Percentiles rank a stretch among this genome's conserved stretches.
These are phyloP conservation scores for Ceuthmochares aereus DNA, from an alignment of 2,113 vertebrate species.

Conservation along the genomic window DNA sequence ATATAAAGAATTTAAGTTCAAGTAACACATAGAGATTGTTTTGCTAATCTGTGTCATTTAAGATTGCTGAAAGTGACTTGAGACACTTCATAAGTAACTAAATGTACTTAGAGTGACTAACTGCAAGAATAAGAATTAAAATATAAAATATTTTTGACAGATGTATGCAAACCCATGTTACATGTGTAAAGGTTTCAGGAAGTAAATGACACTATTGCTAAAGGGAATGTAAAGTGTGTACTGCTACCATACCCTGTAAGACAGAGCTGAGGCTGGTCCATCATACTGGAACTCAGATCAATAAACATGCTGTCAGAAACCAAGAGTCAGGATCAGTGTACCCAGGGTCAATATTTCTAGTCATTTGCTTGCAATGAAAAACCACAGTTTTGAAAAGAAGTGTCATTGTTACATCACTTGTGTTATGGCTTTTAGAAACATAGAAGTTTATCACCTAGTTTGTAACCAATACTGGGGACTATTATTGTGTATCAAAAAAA, in stretches of 20 bases:
- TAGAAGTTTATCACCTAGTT: neutral
- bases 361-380: neutral
- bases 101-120: neutral
- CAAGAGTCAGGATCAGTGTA: neutral
- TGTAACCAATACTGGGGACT: neutral
- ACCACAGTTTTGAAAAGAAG: neutral
- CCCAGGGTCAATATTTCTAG: neutral
- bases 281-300: neutral
- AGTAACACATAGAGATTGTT: neutral
- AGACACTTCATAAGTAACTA: neutral
- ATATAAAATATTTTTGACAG: neutral
- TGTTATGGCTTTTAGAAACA: neutral
- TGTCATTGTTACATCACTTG: neutral
- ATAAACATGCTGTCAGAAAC: neutral
- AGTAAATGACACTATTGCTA: neutral
- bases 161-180: neutral
- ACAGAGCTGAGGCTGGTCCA: neutral
- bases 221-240: neutral
- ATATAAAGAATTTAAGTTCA: constrained; percentile 4
- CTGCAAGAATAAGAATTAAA: neutral
- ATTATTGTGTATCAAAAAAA: neutral
- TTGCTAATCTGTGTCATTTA: constrained; percentile 9
- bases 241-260: neutral
- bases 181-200: neutral
- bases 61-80: neutral